Percentiles rank a stretch among this genome's conserved stretches.
Conservation (phyloP, 2,888 invertebrate species). For the Protodeltote pygarga region DNA sequence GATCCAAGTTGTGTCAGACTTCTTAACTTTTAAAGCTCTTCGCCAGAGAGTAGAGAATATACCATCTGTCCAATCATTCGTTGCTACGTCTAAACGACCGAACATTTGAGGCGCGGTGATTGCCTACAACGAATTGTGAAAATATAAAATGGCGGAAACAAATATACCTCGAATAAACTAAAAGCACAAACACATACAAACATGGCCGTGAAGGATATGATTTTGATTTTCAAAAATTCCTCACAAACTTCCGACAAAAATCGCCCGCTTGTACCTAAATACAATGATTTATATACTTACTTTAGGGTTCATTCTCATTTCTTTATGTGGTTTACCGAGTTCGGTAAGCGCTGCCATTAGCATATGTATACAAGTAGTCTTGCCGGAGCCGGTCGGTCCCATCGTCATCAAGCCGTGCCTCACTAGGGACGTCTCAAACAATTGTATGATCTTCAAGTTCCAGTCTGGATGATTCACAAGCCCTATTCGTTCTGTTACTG, state of each 20-base stretch:
- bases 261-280: no score
- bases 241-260: no score
- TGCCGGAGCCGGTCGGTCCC: conserved; percentile 96
- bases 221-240: no score
- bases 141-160: no score
- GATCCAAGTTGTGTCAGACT: conserved; percentile 90
- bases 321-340: conserved; percentile 92
- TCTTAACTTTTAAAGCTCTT: conserved; percentile 92
- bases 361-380: conserved; percentile 92
- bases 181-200: no score
- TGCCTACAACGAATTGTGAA: conserved; percentile 89
- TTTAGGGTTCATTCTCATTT: conserved; percentile 97
- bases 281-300: no score
- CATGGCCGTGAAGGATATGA: no score
- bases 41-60: conserved; percentile 97
- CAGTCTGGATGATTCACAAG: conserved; percentile 94
- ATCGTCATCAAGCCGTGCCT: conserved; percentile 96
- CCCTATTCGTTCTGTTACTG: conserved; percentile 88
- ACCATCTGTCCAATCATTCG: conserved; percentile 98
- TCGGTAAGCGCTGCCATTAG: conserved; percentile 93
- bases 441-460: conserved; percentile 95
- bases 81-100: conserved; percentile 94
- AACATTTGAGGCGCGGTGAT: conserved; percentile 98
- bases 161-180: no score
- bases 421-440: conserved; percentile 95